These are phyloP conservation scores for human (Homo sapiens) DNA, from an alignment of 2,113 vertebrate species.

Conservation along the genomic window DNA sequence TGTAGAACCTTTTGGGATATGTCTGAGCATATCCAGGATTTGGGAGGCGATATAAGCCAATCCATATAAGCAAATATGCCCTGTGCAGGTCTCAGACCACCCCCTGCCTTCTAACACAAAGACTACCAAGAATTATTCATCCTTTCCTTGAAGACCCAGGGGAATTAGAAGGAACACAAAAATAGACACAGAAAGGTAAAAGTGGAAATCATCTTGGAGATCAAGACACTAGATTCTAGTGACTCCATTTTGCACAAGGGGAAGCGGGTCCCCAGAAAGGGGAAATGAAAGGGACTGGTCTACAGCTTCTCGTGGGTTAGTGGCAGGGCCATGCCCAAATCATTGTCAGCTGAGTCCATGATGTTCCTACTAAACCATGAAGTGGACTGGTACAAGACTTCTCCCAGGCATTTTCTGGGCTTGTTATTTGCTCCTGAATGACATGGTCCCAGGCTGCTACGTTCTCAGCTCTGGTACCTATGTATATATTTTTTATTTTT, in stretches of 20 bases:
- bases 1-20: constrained; percentile 36
- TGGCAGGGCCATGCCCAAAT: neutral
- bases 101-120: neutral
- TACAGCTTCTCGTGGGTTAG: neutral
- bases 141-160: constrained; percentile 6
- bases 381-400: neutral
- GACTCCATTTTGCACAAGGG: constrained; percentile 54
- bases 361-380: neutral
- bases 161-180: constrained; percentile 19
- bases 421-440: neutral
- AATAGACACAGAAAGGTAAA: constrained; percentile 38
- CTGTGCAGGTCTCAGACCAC: neutral
- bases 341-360: neutral
- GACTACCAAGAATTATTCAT: neutral
- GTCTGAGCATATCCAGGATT: constrained; percentile 1
- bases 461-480: neutral
- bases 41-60: neutral
- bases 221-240: neutral
- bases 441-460: neutral
- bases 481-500: neutral
- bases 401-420: neutral
- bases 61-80: neutral
- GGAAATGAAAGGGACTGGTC: constrained; percentile 54
- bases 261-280: constrained; percentile 49
- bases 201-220: constrained; percentile 40